These are phyloP conservation scores for Cyaniris semiargus DNA, from an alignment of 2,888 invertebrate species.

Conservation along the genomic window DNA sequence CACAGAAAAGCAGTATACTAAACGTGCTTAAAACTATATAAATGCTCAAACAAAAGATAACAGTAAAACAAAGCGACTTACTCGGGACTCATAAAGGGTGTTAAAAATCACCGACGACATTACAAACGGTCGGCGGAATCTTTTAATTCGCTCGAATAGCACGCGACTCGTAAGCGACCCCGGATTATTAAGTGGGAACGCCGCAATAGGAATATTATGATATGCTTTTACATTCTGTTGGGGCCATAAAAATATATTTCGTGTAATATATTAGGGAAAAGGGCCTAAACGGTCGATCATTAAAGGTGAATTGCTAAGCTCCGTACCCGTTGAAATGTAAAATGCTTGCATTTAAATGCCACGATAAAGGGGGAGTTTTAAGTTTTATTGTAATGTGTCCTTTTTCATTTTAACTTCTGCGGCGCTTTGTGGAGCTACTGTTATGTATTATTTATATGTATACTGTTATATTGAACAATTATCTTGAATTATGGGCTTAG, in stretches of 20 bases:
- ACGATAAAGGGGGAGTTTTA: constrained; percentile 20
- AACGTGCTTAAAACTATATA: neutral
- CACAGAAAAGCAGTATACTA: neutral
- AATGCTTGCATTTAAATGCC: constrained; percentile 53
- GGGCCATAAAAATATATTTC: constrained; percentile 49
- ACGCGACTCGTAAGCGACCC: constrained; percentile 66
- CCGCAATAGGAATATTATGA: constrained; percentile 66
- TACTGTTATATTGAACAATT: neutral
- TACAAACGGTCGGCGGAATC: constrained; percentile 47
- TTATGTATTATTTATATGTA: too few relatives aligned
- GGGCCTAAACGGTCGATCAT: constrained; percentile 69
- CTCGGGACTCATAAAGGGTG: constrained; percentile 33
- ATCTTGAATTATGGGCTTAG: neutral
- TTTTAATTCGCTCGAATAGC: constrained; percentile 63
- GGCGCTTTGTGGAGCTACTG: neutral
- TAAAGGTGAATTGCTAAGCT: constrained; percentile 72
- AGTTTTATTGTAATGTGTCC: neutral
- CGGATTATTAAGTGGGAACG: constrained; percentile 74
- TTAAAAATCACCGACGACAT: constrained; percentile 56
- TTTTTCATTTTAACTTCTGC: neutral
- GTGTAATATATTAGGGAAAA: constrained; percentile 70
- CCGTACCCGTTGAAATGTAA: constrained; percentile 68
- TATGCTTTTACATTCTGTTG: constrained; percentile 17
- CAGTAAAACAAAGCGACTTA: constrained; percentile 18
- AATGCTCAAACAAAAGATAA: constrained; percentile 14